Percentiles rank a stretch among this genome's conserved stretches.
phyloP scores from a whole-genome alignment of 2,888 invertebrate genomes.

The Meta bourneti region DNA sequence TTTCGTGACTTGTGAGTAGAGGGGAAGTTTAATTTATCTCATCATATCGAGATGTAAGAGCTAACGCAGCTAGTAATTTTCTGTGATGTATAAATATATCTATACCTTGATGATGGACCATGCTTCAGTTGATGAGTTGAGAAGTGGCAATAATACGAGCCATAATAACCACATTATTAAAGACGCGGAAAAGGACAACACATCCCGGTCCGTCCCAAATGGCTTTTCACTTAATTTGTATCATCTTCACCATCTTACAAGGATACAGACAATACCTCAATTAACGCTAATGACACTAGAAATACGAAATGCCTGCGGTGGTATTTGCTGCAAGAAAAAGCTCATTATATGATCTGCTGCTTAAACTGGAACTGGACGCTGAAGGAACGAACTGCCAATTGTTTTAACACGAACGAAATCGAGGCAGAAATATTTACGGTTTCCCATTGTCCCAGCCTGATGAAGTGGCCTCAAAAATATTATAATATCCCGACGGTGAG shows the following conservation, averaged over 20 bases:
- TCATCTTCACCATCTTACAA: conserved; percentile 14
- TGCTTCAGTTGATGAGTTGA: too few species aligned
- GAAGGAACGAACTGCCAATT: neutral
- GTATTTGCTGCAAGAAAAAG: neutral
- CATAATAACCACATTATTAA: too few species aligned
- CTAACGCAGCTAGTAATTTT: too few species aligned
- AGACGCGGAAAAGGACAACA: too few species aligned
- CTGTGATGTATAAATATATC: too few species aligned
- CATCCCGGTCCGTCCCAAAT: neutral
- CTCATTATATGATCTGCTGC: neutral
- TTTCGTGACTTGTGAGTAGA: too few species aligned
- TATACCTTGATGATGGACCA: too few species aligned
- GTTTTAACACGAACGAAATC: conserved; percentile 7
- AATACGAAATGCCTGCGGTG: neutral
- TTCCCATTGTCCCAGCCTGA: conserved; percentile 7
- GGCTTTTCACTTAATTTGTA: neutral
- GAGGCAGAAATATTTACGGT: conserved; percentile 20
- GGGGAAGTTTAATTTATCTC: too few species aligned
- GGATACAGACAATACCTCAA: neutral
- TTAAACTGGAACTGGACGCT: neutral
- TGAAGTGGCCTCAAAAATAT: conserved; percentile 16
- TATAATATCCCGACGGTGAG: neutral
- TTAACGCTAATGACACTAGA: neutral
- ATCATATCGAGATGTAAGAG: too few species aligned
- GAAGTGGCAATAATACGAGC: too few species aligned